phyloP scores from a whole-genome alignment of 2,888 invertebrate species.

The Cinara cedri region DNA sequence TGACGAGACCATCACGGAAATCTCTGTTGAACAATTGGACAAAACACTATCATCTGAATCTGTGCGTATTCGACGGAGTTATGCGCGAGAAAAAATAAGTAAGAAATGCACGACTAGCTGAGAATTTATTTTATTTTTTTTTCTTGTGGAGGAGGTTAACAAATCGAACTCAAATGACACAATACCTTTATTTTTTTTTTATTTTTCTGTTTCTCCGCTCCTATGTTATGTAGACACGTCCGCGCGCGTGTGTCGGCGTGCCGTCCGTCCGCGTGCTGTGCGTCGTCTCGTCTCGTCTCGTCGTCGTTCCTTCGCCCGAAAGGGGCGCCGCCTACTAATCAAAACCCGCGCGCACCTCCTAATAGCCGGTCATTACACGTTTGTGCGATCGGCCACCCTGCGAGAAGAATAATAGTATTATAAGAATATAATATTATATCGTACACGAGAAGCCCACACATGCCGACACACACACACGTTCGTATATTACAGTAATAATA shows the following conservation, averaged over 20 bases:
- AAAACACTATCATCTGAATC: no score
- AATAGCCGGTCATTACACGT: slow-evolving; percentile 56
- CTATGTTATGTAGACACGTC: slow-evolving; percentile 2
- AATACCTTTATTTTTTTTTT: background rate
- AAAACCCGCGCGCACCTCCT: slow-evolving; percentile 44
- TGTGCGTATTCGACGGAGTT: no score
- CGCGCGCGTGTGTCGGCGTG: background rate
- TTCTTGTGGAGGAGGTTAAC: no score
- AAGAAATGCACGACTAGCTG: no score
- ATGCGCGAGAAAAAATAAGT: no score
- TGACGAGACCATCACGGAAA: no score
- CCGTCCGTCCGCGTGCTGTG: background rate
- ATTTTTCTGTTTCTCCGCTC: background rate
- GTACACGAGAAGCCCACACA: slow-evolving; percentile 40
- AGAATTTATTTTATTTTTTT: no score
- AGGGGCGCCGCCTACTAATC: slow-evolving; percentile 55
- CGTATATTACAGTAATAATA: background rate
- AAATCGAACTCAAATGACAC: slow-evolving; percentile 42
- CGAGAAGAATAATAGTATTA: slow-evolving; percentile 28
- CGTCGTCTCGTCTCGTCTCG: background rate
- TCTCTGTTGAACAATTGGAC: no score
- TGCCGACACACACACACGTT: slow-evolving; percentile 22
- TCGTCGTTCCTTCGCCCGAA: slow-evolving; percentile 32
- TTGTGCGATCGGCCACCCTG: slow-evolving; percentile 53
- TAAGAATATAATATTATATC: background rate